Base-by-base conservation (phyloP, 2,888 invertebrate genomes). In the Andrena trimmerana region DNA sequence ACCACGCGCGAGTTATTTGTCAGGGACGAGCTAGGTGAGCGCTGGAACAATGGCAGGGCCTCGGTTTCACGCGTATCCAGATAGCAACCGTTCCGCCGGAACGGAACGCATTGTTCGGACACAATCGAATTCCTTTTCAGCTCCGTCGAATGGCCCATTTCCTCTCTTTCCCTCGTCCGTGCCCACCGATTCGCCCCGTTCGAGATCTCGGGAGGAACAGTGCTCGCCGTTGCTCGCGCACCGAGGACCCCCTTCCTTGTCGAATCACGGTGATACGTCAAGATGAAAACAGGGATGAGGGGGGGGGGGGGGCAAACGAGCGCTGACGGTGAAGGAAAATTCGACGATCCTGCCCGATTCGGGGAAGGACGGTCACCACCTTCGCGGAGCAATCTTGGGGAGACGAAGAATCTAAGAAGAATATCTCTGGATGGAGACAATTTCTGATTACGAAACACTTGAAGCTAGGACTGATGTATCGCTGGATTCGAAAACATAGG, bases 91-190 rank as follows among this genome's bases (percentile, higher is more conserved):
- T 80, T 72, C 70, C 77, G 52, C 16, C n/a, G 69, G 69, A 83
- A 73, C 76, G 60, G 76, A 73, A 78, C 69, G 70, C 82, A 85
- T 87, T 87, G 87, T 86, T 78, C 84, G 36, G 71, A 69, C 78
- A 81, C 74, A 78, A 87, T 87, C 87, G 78, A 84, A 87, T 88
- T 84, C 85, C 78, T 80, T 84, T 78, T 71, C 69, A 85, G 62
- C 68, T 60, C 70, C 59, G 70, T 66, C 83, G 70, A 84, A 83
- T 86, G 72, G 52, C 62, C 74, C 79, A 74, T 84, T 86, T 84
- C 79, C 75, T 80, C 72, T 31, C 27, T 8, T 29, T n/a, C 48
- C 36, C 27, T 13, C n/a, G 16, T 6, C 73, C 3, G n/a, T 33
- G 20, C 7, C 16, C 6, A 1, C 63, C 66, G 6, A 42, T 72